phyloP scores from a whole-genome alignment of 2,113 vertebrate genomes.

The Pterophyllum scalare region DNA sequence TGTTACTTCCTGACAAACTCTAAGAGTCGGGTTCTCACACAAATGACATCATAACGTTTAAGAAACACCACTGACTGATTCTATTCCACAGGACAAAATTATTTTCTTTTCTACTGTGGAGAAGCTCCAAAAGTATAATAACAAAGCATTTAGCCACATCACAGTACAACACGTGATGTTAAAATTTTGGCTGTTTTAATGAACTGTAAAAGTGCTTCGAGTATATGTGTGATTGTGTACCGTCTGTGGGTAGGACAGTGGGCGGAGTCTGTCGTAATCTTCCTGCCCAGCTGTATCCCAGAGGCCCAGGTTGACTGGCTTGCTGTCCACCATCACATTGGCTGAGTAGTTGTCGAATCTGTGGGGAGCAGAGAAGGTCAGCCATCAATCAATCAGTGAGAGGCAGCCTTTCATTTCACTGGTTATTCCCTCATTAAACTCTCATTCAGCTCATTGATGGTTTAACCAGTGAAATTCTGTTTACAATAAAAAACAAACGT shows the following conservation, averaged over 20 bases:
- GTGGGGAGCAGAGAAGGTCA: background rate
- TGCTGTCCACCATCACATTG: conserved; percentile 78
- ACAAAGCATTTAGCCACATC: background rate
- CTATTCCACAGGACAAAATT: background rate
- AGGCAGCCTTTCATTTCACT: background rate
- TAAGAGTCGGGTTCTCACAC: background rate
- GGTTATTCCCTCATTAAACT: background rate
- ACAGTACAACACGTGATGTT: background rate
- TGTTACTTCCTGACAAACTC: background rate
- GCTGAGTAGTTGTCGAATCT: conserved; percentile 77
- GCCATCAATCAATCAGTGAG: background rate
- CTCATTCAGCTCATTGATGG: conserved; percentile 9
- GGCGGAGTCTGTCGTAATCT: conserved; percentile 75
- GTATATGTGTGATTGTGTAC: conserved; percentile 20
- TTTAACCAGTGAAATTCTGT: background rate
- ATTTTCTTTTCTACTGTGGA: background rate
- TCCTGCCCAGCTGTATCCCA: conserved; percentile 79
- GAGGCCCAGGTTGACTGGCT: conserved; percentile 76
- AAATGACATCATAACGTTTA: background rate
- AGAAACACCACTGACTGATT: background rate
- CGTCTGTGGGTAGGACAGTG: conserved; percentile 77
- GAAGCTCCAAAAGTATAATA: background rate
- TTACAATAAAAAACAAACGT: fast-evolving
- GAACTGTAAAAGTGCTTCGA: background rate
- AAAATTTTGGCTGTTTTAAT: background rate